These are phyloP conservation scores for Euclidia mi DNA, from an alignment of 2,888 invertebrate species.

Conservation along the genomic window DNA sequence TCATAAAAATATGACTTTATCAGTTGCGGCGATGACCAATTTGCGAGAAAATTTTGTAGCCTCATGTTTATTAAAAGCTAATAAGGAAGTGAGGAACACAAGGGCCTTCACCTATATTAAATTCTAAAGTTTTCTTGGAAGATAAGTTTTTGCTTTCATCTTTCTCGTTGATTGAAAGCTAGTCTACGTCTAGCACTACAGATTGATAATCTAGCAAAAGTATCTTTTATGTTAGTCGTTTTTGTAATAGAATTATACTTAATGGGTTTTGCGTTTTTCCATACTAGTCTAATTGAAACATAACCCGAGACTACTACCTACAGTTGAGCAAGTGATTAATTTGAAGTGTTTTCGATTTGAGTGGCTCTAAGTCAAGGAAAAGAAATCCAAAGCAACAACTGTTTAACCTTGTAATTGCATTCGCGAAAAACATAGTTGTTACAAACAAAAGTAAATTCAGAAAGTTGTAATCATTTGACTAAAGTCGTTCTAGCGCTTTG, in stretches of 20 bases:
- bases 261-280: too few species aligned
- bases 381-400: constrained; percentile 12
- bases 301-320: too few species aligned
- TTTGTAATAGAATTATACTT: too few species aligned
- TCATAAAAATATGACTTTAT: constrained; percentile 71
- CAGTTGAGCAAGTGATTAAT: too few species aligned
- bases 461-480: constrained; percentile 42
- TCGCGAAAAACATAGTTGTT: constrained; percentile 25
- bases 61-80: constrained; percentile 66
- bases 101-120: constrained; percentile 54
- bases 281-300: too few species aligned
- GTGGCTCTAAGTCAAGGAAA: constrained; percentile 18
- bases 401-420: constrained; percentile 26
- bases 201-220: too few species aligned
- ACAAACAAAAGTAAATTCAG: constrained; percentile 43
- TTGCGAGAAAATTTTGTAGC: constrained; percentile 59
- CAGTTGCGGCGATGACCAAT: constrained; percentile 58
- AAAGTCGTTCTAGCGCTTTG: constrained; percentile 64
- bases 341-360: constrained; percentile 15
- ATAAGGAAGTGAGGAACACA: constrained; percentile 45
- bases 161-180: too few species aligned
- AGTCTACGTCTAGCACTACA: too few species aligned
- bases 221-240: too few species aligned
- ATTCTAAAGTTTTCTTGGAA: constrained; percentile 47
- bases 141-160: background rate